Base-by-base conservation (phyloP, 1,140 invertebrate species). In the Drosophila pectinifera region DNA sequence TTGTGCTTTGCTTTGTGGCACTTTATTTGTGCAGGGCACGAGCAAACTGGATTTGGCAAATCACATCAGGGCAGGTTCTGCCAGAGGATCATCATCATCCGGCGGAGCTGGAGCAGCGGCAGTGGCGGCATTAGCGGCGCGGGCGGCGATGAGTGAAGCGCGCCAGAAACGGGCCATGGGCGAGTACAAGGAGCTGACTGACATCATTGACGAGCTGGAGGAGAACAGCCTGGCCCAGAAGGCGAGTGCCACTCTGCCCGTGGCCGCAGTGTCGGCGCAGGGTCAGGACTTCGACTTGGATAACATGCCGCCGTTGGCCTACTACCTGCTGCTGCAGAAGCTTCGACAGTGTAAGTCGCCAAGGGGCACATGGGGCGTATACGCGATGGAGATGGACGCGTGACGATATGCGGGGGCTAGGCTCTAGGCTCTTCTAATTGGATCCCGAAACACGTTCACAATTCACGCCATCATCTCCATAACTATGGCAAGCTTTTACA, bases 181-280 rank as follows among this genome's bases (percentile, higher is more conserved):
- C 70, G 90, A 91, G 18, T 91, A 83, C 54, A 91, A 84, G 46
- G 90, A 91, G 49, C 78, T 91, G 45, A 90, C 75, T 70, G 90
- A 91, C 68, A 86, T 90, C 68, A 80, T 90, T 67, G 90, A 91
- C 54, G 90, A 91, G 49, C 72, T 91, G 65, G 90, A 86, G 34
- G 90, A 91, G 54, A 91, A 91, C 56, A 82, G 72, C 45, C 55
- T 86, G 63, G 58, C 53, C 28, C 88, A 84, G 46, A 80, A 88
- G 45, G 63, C 77, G 16, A 72, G 56, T 43, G 64, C 64, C 45
- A 68, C 68, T 13, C 14, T 70, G 14, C 65, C 65, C 4, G 51
- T 51, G 42, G 64, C 57, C 26, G 42, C 54, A 16, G 14, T 76
- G 26, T 18, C 61, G 42, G 64, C 67, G 5, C 86, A 70, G 65